Evolutionary conservation across 2,113 vertebrate species (phyloP).

Genomic region (Ia io): DNA sequence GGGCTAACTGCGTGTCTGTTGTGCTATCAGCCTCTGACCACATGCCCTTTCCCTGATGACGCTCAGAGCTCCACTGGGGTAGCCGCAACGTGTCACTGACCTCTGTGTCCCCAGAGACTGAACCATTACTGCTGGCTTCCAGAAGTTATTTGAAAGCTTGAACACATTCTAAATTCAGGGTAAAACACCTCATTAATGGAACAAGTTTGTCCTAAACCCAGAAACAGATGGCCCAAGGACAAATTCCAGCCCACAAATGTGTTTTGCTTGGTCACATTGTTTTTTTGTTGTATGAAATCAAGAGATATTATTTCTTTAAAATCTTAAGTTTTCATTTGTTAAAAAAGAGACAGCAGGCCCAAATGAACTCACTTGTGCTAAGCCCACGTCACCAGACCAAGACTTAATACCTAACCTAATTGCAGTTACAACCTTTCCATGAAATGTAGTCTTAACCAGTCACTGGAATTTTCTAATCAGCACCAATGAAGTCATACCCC

Average conservation of each 20-base stretch:
- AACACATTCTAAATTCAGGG: background rate
- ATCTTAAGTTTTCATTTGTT: background rate
- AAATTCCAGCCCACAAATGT: background rate
- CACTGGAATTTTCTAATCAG: background rate
- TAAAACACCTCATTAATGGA: background rate
- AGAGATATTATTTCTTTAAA: background rate
- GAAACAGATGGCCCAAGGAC: background rate
- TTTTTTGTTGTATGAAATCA: conserved; percentile 36
- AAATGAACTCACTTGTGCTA: background rate
- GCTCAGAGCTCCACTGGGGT: background rate
- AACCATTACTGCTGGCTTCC: background rate
- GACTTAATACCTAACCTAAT: background rate
- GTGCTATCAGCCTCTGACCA: background rate
- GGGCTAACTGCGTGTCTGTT: background rate
- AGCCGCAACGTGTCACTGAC: background rate
- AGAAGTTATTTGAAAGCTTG: background rate
- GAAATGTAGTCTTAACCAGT: background rate
- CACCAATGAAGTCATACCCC: background rate
- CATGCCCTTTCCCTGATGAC: background rate
- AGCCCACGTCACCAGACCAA: background rate
- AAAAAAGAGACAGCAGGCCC: background rate
- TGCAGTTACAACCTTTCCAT: background rate
- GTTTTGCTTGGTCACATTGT: background rate
- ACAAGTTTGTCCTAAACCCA: background rate
- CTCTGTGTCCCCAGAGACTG: background rate